phyloP scores from a whole-genome alignment of 2,888 invertebrate genomes.

The Pachliopta kotzebuea region DNA sequence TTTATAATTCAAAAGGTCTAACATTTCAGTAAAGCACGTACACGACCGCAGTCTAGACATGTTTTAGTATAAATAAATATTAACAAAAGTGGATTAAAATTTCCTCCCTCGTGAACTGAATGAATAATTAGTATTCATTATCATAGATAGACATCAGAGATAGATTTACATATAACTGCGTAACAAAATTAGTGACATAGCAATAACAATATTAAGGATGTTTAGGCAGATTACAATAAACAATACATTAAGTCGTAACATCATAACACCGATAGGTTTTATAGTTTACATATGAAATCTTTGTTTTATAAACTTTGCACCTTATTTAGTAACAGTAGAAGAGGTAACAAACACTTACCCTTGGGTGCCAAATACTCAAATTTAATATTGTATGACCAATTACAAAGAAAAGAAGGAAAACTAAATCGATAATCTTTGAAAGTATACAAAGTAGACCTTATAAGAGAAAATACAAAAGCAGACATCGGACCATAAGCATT shows the following conservation, averaged over 20 bases:
- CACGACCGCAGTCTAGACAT: slow-evolving; percentile 12
- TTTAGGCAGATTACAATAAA: no score
- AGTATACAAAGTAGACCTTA: background rate
- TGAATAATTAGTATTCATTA: background rate
- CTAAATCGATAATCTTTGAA: background rate
- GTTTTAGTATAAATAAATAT: slow-evolving; percentile 7
- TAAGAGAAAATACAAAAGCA: background rate
- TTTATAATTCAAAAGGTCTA: background rate
- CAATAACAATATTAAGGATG: no score
- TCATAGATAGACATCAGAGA: background rate
- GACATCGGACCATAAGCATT: background rate
- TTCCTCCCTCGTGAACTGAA: background rate
- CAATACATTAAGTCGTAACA: no score
- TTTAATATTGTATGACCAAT: background rate
- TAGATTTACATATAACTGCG: no score
- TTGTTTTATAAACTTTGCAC: no score
- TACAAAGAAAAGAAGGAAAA: background rate
- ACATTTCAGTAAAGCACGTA: background rate
- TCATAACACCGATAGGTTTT: no score
- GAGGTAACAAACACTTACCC: no score
- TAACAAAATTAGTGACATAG: no score
- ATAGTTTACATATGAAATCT: no score
- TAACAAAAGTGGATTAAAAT: slow-evolving; percentile 3
- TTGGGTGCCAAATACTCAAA: no score
- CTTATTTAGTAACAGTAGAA: no score